phyloP scores from a whole-genome alignment of 2,888 invertebrate species.

The Tillus elongatus region DNA sequence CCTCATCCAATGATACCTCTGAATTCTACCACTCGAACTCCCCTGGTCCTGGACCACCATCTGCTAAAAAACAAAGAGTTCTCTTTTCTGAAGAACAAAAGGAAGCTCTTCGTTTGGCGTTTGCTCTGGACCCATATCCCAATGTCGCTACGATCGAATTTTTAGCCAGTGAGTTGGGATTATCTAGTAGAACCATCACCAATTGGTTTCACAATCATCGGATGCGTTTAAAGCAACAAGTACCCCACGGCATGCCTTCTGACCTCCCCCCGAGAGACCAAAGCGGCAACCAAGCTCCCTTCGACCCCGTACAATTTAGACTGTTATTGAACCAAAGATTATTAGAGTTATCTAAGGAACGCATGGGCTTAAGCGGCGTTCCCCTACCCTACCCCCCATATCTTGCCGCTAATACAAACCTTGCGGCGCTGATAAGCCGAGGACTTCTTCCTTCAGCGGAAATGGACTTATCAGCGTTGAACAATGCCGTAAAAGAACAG shows the following conservation, averaged over 20 bases:
- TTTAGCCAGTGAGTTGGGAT: constrained; percentile 79
- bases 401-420: constrained; percentile 65
- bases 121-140: constrained; percentile 94
- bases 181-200: constrained; percentile 92
- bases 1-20: constrained; percentile 79
- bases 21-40: constrained; percentile 82
- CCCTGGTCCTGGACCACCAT: constrained; percentile 72
- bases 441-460: constrained; percentile 54
- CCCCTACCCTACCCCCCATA: constrained; percentile 70
- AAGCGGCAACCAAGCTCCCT: constrained; percentile 57
- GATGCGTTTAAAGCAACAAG: constrained; percentile 61
- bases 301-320: constrained; percentile 88
- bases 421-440: constrained; percentile 67
- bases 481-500: constrained; percentile 64
- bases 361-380: constrained; percentile 68
- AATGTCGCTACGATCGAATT: constrained; percentile 94
- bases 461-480: constrained; percentile 45
- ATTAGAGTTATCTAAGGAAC: constrained; percentile 77
- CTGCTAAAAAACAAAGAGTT: constrained; percentile 91
- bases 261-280: constrained; percentile 69
- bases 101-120: constrained; percentile 87
- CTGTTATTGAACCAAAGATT: constrained; percentile 81
- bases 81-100: constrained; percentile 98
- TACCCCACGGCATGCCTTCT: constrained; percentile 55
- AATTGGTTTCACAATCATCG: constrained; percentile 99